Percentiles rank a stretch among this genome's conserved stretches.
Conservation (phyloP, 2,113 vertebrate genomes). For the Vicugna pacos region DNA sequence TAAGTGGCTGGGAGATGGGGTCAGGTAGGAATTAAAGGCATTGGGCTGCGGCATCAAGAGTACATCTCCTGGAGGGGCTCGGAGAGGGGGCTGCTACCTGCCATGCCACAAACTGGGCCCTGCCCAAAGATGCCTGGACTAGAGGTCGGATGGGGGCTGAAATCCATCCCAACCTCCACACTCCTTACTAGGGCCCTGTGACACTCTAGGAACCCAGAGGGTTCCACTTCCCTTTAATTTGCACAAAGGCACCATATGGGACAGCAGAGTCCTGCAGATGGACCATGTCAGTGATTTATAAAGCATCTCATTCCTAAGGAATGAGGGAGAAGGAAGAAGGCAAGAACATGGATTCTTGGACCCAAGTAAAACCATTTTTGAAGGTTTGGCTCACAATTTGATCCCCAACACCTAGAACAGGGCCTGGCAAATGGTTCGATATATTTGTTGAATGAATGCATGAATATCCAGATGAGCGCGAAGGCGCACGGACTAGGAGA, state of each 20-base stretch:
- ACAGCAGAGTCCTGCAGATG: not conserved
- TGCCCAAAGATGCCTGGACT: not conserved
- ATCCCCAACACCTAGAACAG: not conserved
- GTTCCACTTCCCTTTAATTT: not conserved
- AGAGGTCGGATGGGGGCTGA: not conserved
- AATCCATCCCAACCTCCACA: not conserved
- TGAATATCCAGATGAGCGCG: not conserved
- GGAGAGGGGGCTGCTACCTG: too few relatives aligned
- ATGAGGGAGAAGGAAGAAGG: not conserved
- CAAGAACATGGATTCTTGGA: not conserved
- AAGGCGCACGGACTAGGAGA: not conserved
- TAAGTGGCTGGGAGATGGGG: not conserved
- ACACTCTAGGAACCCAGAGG: not conserved
- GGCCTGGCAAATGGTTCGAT: not conserved
- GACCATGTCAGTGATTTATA: not conserved
- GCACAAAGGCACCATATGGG: not conserved
- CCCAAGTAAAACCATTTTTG: not conserved
- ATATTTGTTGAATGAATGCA: conserved; percentile 26
- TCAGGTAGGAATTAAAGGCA: not conserved
- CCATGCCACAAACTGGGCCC: not conserved
- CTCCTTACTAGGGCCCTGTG: not conserved
- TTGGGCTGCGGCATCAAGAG: not conserved
- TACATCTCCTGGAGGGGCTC: not conserved
- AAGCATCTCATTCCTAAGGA: not conserved
- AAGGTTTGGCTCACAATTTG: not conserved